These are phyloP conservation scores for Lepisosteus osseus DNA, from an alignment of 2,113 vertebrate genomes.

Conservation along the genomic window DNA sequence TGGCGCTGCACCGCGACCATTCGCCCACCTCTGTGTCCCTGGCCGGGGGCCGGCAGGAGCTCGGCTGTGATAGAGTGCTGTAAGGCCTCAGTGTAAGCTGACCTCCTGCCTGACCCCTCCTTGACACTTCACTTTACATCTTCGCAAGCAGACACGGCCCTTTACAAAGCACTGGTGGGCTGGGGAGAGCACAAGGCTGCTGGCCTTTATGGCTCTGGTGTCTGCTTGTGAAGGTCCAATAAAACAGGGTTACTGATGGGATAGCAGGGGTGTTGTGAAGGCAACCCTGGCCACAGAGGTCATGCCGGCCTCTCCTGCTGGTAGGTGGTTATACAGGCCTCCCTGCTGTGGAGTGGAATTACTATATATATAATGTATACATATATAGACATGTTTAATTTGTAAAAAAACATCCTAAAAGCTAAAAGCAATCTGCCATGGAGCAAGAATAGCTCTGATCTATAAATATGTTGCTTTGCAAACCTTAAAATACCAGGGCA, in stretches of 20 bases:
- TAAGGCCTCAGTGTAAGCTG: constrained; percentile 46
- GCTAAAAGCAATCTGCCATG: too few species aligned
- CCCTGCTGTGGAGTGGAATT: not conserved
- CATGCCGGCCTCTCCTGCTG: too few species aligned
- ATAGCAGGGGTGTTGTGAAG: constrained; percentile 53
- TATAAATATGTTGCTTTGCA: too few species aligned
- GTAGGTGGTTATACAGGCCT: not conserved
- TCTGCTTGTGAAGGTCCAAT: constrained; percentile 46
- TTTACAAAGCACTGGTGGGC: constrained; percentile 54
- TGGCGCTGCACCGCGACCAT: not conserved
- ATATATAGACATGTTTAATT: too few species aligned
- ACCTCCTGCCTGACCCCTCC: constrained; percentile 60
- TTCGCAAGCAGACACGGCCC: constrained; percentile 60
- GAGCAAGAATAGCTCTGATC: too few species aligned
- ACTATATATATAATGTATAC: too few species aligned
- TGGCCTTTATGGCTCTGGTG: not conserved
- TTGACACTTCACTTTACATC: constrained; percentile 45
- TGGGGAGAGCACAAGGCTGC: not conserved
- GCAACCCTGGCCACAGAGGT: constrained; percentile 14
- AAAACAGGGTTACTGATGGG: constrained; percentile 62
- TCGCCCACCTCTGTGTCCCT: not conserved
- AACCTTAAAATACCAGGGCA: too few species aligned
- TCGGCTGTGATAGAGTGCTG: not conserved
- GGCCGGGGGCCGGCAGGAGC: not conserved
- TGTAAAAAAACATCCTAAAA: too few species aligned